Evolutionary conservation across 2,888 invertebrate genomes (phyloP).

Genomic region (Drosophila barbarae): DNA sequence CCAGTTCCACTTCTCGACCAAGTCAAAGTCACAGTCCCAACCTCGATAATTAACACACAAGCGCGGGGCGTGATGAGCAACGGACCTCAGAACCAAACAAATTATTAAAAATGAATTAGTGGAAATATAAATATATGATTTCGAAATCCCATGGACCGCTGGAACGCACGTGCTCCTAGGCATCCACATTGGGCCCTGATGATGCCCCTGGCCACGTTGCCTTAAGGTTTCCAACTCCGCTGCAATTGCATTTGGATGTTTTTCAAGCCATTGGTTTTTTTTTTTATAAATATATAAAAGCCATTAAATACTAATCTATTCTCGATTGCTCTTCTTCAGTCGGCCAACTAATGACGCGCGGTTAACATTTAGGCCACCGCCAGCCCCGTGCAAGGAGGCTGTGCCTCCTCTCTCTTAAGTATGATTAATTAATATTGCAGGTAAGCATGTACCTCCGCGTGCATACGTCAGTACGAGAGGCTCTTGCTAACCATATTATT

Average conservation of each 20-base stretch:
- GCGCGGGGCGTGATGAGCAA: slow-evolving; percentile 71
- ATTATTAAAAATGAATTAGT: slow-evolving; percentile 79
- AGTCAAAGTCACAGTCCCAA: slow-evolving; percentile 33
- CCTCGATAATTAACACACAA: slow-evolving; percentile 68
- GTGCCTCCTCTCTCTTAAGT: slow-evolving; percentile 43
- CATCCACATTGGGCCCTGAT: slow-evolving; percentile 52
- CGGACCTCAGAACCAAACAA: slow-evolving; percentile 66
- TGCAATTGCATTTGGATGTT: slow-evolving; percentile 68
- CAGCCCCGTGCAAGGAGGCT: slow-evolving; percentile 40
- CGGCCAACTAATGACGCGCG: slow-evolving; percentile 60
- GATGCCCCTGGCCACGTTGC: slow-evolving; percentile 52
- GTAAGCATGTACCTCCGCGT: slow-evolving; percentile 35
- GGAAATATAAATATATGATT: slow-evolving; percentile 72
- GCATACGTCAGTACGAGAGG: slow-evolving; percentile 8
- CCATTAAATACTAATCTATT: slow-evolving; percentile 78
- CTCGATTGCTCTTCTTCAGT: slow-evolving; percentile 64
- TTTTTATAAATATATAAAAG: slow-evolving; percentile 64
- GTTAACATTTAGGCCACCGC: slow-evolving; percentile 32
- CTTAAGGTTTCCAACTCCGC: slow-evolving; percentile 35
- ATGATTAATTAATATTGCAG: slow-evolving; percentile 46
- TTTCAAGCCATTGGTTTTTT: slow-evolving; percentile 51
- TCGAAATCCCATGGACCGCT: slow-evolving; percentile 59
- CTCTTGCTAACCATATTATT: slow-evolving; percentile 36
- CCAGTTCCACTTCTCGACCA: slow-evolving; percentile 22
- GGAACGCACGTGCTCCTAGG: slow-evolving; percentile 67